A percentile compares a stretch with the other conserved stretches of the same genome.
Evolutionary conservation across 64 coral and sea anemone genomes (phyloP).

Genomic region (Stichodactyla mertensii): DNA sequence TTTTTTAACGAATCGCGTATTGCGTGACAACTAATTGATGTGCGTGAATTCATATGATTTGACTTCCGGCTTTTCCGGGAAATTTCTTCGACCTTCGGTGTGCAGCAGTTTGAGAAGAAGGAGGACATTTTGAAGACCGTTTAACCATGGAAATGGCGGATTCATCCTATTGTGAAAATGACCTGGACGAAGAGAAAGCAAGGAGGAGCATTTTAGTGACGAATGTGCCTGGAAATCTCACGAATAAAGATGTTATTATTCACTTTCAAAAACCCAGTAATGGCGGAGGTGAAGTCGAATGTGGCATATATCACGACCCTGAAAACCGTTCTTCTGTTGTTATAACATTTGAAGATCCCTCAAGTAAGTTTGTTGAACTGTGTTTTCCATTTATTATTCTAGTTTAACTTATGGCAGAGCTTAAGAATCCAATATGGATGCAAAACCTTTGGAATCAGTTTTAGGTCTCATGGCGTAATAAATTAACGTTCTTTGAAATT

Average conservation of each 20-base stretch:
- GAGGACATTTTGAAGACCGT: neutral
- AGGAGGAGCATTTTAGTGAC: conserved; percentile 2
- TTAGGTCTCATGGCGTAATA: too few relatives aligned
- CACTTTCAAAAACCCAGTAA: conserved; percentile 59
- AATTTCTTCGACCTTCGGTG: neutral
- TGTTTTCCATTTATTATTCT: too few relatives aligned
- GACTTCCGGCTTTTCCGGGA: conserved; percentile 19
- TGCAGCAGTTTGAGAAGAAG: neutral
- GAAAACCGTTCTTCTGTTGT: neutral
- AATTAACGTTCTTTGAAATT: too few relatives aligned
- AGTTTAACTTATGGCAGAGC: too few relatives aligned
- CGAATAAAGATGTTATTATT: conserved; percentile 22
- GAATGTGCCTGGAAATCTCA: neutral
- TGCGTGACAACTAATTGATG: neutral
- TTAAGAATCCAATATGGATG: too few relatives aligned
- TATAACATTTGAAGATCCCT: neutral
- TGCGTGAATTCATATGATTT: neutral
- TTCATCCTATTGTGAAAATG: neutral
- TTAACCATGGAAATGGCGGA: neutral
- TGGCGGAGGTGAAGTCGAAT: conserved; percentile 56
- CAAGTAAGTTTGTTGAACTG: neutral
- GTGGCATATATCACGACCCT: neutral
- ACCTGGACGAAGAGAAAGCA: conserved; percentile 19
- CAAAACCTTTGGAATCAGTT: too few relatives aligned
- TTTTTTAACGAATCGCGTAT: neutral